Evolutionary conservation across 2,113 vertebrate species (phyloP), one percentile per base, ranked within the genome.

Genomic region (Lipotes vexillifer): DNA sequence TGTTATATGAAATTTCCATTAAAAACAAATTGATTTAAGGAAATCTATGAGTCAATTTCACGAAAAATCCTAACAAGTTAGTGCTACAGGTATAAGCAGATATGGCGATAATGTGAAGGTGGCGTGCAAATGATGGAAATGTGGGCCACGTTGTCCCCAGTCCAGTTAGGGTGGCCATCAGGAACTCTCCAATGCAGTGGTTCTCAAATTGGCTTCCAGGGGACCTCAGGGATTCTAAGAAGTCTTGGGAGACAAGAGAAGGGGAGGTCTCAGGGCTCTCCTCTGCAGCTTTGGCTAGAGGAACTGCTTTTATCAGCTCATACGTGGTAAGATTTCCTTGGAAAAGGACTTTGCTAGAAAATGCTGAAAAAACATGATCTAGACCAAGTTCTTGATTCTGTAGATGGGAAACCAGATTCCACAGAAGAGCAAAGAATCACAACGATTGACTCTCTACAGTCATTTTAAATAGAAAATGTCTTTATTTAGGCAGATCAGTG

Each of bases 101-200:
- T 18, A 6, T 1, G 8, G 11, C 3, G 23, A 17, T 11, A 8
- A 14, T 5, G 38, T 21, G 41, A 38, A 14, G 20, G 36, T 33
- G 41, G 11, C 21, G 1, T 2, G 14, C 12, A 15, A 1, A 12
- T 46, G 61, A 2, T 2, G 17, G 41, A 41, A 10, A 18, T 6
- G 38, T 23, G 38, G n/a, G 4, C 20, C 13, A 1, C 18, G 1
- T 8, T 3, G 23, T 55, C 52, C 15, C 23, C 3, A 2, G 0
- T 31, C 21, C 6, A 29, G 27, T 31, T 5, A 33, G 14, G 20
- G 20, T 11, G 18, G 23, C 31, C 25, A 12, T 31, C 17, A n/a
- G 23, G n/a, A 66, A 25, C 18, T 6, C 3, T 0, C 10, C 20
- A 52, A 3, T 25, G 27, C 55, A 31, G 0, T 18, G 25, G 57